Evolutionary conservation across 2,797 vertebrate species (phyloP).

Genomic region (Rhinoraja longicauda): DNA sequence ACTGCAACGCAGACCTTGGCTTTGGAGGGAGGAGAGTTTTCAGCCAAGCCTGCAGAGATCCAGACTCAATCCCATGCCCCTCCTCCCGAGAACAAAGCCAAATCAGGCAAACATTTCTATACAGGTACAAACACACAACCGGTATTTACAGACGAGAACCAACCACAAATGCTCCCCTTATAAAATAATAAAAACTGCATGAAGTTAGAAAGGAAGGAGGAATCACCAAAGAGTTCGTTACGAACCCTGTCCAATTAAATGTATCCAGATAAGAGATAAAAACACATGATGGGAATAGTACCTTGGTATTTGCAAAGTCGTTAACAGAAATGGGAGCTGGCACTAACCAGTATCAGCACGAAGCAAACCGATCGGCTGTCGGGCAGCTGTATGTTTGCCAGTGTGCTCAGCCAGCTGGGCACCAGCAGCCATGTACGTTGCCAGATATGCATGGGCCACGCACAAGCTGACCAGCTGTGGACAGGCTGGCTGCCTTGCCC

Average conservation of each 20-base stretch:
- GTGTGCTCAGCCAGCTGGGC: background rate
- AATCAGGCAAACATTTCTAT: slow-evolving; percentile 32
- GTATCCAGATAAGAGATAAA: background rate
- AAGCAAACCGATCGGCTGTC: background rate
- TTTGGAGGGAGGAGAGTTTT: background rate
- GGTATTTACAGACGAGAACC: slow-evolving; percentile 12
- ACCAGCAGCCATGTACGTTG: no score
- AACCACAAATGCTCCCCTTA: background rate
- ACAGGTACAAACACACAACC: background rate
- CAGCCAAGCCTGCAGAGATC: background rate
- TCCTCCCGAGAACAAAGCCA: slow-evolving; percentile 34
- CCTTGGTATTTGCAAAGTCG: slow-evolving; percentile 3
- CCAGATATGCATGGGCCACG: background rate
- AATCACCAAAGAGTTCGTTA: background rate
- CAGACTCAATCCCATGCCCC: slow-evolving; percentile 42
- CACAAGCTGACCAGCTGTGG: background rate
- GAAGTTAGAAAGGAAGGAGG: background rate
- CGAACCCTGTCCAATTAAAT: background rate
- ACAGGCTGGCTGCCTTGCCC: background rate
- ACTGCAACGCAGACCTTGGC: background rate
- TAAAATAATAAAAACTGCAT: slow-evolving; percentile 33
- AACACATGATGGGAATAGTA: slow-evolving; percentile 17
- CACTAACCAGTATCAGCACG: background rate
- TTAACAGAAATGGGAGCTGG: background rate
- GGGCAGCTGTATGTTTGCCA: background rate